These are phyloP conservation scores for Pangasianodon hypophthalmus DNA, from an alignment of 2,113 vertebrate species.

Conservation along the genomic window DNA sequence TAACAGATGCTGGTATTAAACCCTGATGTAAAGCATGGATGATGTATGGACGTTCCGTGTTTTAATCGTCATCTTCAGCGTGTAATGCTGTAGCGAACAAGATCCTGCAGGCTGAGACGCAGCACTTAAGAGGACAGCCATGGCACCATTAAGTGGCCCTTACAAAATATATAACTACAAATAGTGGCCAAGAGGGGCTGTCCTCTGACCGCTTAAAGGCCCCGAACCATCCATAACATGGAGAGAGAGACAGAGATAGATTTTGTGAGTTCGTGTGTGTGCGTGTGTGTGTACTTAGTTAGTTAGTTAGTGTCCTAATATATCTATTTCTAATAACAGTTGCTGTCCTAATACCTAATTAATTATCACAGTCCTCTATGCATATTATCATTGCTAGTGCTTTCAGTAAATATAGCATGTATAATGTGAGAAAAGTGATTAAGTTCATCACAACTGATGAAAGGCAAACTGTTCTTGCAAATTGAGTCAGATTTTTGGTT, in stretches of 20 bases:
- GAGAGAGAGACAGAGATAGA: background rate
- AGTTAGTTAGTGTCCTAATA: background rate
- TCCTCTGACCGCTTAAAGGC: constrained; percentile 71
- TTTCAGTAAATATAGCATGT: background rate
- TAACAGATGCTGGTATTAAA: constrained; percentile 99
- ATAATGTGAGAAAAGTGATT: too few relatives aligned
- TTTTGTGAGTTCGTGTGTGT: background rate
- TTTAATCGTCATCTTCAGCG: constrained; percentile 84
- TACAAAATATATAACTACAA: constrained; percentile 77
- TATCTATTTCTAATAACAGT: background rate
- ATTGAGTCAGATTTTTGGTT: too few relatives aligned
- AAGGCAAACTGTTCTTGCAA: too few relatives aligned
- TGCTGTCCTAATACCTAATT: background rate
- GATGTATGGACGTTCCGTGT: constrained; percentile 95
- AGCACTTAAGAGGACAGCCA: constrained; percentile 87
- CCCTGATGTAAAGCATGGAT: constrained; percentile 86
- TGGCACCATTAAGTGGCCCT: constrained; percentile 86
- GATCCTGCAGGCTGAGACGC: constrained; percentile 80
- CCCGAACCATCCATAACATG: constrained; percentile 65
- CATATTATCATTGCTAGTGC: background rate
- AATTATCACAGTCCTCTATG: too few relatives aligned
- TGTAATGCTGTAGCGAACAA: constrained; percentile 87
- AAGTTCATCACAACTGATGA: background rate
- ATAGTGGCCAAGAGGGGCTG: constrained; percentile 68
- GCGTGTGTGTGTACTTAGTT: background rate